A percentile compares a stretch with the other conserved stretches of the same genome.
Conservation (phyloP, 2,797 vertebrate genomes). For the Bradypodion pumilum region DNA sequence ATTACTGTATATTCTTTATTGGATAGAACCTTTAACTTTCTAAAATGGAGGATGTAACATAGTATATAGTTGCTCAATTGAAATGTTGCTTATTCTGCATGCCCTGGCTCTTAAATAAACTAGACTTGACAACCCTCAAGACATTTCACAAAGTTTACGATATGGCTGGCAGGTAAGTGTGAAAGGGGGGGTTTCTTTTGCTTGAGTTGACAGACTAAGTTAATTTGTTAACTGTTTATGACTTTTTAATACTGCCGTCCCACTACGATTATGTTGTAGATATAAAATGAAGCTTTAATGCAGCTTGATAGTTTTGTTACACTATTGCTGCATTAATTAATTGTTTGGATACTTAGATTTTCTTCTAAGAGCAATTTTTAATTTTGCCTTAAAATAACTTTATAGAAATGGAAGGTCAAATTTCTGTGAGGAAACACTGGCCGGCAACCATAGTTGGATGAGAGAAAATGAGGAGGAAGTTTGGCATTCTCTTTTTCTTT, state of each 20-base stretch:
- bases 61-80: not conserved
- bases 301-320: not conserved
- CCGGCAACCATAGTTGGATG: not conserved
- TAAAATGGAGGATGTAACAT: slow-evolving; percentile 11
- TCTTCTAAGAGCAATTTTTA: not conserved
- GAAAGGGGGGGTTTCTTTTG: not conserved
- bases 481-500: no score
- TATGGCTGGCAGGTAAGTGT: slow-evolving; percentile 8
- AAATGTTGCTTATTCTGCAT: slow-evolving; percentile 1
- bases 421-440: not conserved
- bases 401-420: slow-evolving; percentile 10
- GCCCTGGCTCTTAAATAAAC: slow-evolving; percentile 1
- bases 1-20: not conserved
- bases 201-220: not conserved
- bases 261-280: not conserved
- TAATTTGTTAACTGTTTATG: slow-evolving; percentile 18
- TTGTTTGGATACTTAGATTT: not conserved
- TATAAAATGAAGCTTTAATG: slow-evolving; percentile 14
- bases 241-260: slow-evolving; percentile 15
- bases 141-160: slow-evolving; percentile 42
- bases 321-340: not conserved
- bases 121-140: not conserved
- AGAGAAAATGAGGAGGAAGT: not conserved
- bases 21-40: not conserved
- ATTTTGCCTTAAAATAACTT: slow-evolving; percentile 11